Evolutionary conservation across 2,113 vertebrate genomes (phyloP), one percentile per base, ranked within the genome.

Genomic region (Sialia sialis): DNA sequence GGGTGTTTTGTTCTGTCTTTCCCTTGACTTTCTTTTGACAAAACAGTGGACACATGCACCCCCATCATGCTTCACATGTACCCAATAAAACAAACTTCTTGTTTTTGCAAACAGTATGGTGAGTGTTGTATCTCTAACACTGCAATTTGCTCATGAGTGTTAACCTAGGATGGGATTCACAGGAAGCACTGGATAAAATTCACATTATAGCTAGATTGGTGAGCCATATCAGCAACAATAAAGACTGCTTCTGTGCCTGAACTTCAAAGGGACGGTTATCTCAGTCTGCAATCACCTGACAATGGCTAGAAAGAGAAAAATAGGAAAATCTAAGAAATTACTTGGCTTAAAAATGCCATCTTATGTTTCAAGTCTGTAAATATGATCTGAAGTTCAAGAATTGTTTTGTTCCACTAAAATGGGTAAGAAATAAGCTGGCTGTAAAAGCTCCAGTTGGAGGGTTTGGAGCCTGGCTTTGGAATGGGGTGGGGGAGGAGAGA

Each of bases 281-380:
- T 88, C 84, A 67, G 96, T 97, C 97, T 98, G 93, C 97, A 96
- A 98, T 97, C 97, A 91, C 94, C 86, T 97, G 95, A 97, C 96
- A 97, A 97, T 90, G 78, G 94, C 89, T 85, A 97, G 89, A 91
- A 93, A 96, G 96, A 96, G 92, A 95, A 95, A 96, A 96, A 96
- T 87, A 88, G 81, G 94, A 96, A 96, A 96, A 97, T 85, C 96
- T 96, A 95, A 94, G 94, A 95, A 97, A 97, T 92, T 5, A 83
- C 93, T 97, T 95, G 96, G 96, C 94, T 95, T 95, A 77, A 97
- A 96, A 96, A 97, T 88, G 90, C 64, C 77, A 86, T 76, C 91
- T 97, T 97, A 87, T 93, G 80, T 98, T 98, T 97, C 96, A 97
- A 46, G 82, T 62, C 93, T 83, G 92, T 87, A 96, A 94, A 93